These are phyloP conservation scores for Tyto alba DNA, from an alignment of 2,113 vertebrate genomes.

Conservation along the genomic window DNA sequence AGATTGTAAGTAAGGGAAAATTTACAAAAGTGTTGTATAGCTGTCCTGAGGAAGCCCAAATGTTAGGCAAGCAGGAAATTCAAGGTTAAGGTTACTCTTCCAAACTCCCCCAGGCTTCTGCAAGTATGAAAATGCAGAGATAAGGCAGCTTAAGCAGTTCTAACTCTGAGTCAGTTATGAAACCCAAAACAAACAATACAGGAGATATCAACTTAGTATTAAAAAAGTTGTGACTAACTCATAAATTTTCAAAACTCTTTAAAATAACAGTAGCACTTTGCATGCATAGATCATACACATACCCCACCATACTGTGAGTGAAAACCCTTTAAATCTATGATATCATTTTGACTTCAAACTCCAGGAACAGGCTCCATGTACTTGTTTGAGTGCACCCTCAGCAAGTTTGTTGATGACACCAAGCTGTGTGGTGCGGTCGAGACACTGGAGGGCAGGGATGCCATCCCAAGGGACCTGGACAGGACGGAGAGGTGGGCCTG, in stretches of 20 bases:
- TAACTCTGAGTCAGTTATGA: not conserved
- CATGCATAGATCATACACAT: not conserved
- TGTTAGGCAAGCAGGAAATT: not conserved
- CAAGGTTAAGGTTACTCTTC: not conserved
- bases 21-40: not conserved
- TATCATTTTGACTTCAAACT: not conserved
- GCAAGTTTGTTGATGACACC: too few relatives aligned
- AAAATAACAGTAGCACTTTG: not conserved
- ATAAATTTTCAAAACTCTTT: not conserved
- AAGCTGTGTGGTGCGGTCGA: too few relatives aligned
- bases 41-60: not conserved
- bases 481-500: too few relatives aligned
- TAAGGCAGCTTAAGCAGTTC: not conserved
- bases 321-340: not conserved
- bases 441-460: too few relatives aligned
- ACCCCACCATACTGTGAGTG: not conserved
- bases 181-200: not conserved
- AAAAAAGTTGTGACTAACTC: not conserved
- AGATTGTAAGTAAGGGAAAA: not conserved
- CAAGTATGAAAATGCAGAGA: not conserved
- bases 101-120: not conserved
- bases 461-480: too few relatives aligned
- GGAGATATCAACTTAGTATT: not conserved
- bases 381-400: too few relatives aligned
- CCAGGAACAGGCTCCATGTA: fast-evolving